Evolutionary conservation across 2,113 vertebrate genomes (phyloP), one percentile per base, ranked within the genome.

Genomic region (Callorhinus ursinus): DNA sequence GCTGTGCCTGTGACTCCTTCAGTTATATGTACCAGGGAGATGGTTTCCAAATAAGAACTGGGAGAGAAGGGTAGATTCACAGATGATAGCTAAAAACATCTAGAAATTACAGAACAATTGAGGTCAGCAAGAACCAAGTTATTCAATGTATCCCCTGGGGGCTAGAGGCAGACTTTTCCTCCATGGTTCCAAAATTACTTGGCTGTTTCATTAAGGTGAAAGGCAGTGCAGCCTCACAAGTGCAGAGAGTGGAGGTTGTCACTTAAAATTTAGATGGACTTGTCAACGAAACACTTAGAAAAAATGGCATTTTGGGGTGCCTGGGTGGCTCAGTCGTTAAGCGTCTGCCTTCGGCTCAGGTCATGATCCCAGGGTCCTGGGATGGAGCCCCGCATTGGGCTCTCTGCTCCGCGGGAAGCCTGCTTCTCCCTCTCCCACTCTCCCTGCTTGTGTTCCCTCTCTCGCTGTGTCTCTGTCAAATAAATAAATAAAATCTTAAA

Each of bases 91-190:
- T 96, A 55, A 81, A 95, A 96, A 91, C 49, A 31, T 92, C 90
- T 90, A 93, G 95, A 98, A 96, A 97, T 97, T 95, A 94, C 22
- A 95, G 84, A 83, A 71, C 1, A 7, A 97, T 93, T 71, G 96
- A 98, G 94, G 81, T 97, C 96, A 97, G 97, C 92, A 86, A 96
- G 95, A 96, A 93, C 81, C 90, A 90, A 96, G 90, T 96, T 97
- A 96, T 95, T 96, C 96, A 97, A 88, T 97, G 88, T 77, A 88
- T 95, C 84, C 72, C 96, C 96, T 86, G 77, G 71, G 76, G 94
- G 61, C 24, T 82, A 83, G 51, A 95, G 57, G 76, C 86, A 98
- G 96, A 92, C 84, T 95, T 96, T 94, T 8, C 65, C 85, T 71
- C 59, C 6, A 19, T 81, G 96, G 88, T 82, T 97, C 94, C 93